Percentiles rank a stretch among this genome's conserved stretches.
Conservation (phyloP, 2,113 vertebrate species). For the Rattus rattus region DNA sequence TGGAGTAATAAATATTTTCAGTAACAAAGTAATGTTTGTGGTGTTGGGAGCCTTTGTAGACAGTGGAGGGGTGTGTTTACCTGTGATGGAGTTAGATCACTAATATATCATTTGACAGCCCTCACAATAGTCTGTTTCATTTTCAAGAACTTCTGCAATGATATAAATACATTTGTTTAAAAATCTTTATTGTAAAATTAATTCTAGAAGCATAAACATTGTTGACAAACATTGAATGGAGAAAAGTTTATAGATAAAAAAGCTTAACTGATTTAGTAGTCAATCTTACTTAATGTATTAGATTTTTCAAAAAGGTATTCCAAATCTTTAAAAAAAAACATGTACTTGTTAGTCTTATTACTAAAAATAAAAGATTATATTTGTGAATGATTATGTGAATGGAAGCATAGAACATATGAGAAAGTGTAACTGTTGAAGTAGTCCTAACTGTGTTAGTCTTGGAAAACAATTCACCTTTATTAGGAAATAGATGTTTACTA, state of each 20-base stretch:
- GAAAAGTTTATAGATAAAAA: not conserved
- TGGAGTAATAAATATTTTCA: not conserved
- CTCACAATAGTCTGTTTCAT: not conserved
- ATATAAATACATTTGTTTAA: not conserved
- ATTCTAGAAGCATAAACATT: not conserved
- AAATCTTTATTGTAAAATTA: not conserved
- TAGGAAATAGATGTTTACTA: not conserved
- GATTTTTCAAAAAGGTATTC: not conserved
- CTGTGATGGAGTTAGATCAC: too few relatives aligned
- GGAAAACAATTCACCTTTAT: not conserved
- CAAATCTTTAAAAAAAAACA: not conserved
- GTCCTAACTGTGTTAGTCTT: not conserved
- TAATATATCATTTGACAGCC: not conserved
- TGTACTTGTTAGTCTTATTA: not conserved
- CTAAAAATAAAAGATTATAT: not conserved
- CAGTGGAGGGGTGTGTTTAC: not conserved
- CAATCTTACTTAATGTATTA: not conserved
- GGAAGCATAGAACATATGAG: not conserved
- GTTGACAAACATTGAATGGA: not conserved
- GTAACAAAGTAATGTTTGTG: not conserved
- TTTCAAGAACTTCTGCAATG: not conserved
- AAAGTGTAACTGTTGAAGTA: not conserved
- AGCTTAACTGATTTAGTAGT: not conserved
- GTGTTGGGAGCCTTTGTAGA: too few relatives aligned
- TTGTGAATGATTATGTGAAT: not conserved